Base-by-base conservation (phyloP, 2,113 vertebrate genomes). In the Azemiops feae region DNA sequence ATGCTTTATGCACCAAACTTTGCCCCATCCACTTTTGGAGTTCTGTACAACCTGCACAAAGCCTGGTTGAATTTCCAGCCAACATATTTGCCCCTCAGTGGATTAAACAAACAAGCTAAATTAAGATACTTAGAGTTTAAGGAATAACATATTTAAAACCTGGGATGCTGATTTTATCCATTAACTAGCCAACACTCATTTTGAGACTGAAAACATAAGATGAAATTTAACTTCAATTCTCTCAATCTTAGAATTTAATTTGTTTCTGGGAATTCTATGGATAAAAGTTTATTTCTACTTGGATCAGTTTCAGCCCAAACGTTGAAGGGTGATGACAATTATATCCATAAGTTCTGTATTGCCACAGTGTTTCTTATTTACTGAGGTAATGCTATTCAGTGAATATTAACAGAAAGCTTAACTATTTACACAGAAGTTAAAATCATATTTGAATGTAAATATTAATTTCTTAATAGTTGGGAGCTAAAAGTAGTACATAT, bases 341-440 rank as follows among this genome's bases (percentile, higher is more conserved):
- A 81, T 81, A 81, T 81, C 69, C 69, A 81, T 20, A 81, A 81
- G 5, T 22, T 39, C 6, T 81, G 34, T 81, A 81, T 20, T 81
- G 16, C 2, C 18, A 20, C 69, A 81, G 30, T 90, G n/a, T 30
- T 85, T 90, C 60, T 87, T 92, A 89, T 64, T 52, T 4, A 60
- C 1, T n/a, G 94, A 81, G 93, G 89, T 92, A 12, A 94, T 90
- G 92, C 88, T 18, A 47, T 96, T 47, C 27, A 89, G 16, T 90
- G 86, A 88, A 92, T 87, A 0, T 81, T 86, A 74, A 87, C 57
- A 12, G 25, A 92, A 90, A 81, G 88, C 92, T 95, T 94, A 92
- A 64, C 91, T 95, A 89, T 58, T 53, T 93, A 93, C 85, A 16
- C 93, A 93, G 87, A 43, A 90, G 50, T 92, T 94, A 93, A 95